A percentile compares a stretch with the other conserved stretches of the same genome.
Conservation (phyloP, 2,888 invertebrate species). For the Piscicola geometra region DNA sequence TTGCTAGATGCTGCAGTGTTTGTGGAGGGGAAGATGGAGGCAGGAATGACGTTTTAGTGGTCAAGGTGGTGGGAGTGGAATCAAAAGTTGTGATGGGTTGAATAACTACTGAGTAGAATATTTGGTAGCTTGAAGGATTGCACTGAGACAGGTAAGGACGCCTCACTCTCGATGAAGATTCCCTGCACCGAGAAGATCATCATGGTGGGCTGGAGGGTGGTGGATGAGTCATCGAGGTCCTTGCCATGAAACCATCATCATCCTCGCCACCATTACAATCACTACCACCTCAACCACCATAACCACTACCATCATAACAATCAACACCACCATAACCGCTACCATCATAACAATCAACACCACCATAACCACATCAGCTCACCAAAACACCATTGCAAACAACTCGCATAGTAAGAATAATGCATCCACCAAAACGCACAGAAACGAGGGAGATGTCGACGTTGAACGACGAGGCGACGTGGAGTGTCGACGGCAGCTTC, state of each 20-base stretch:
- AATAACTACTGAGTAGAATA: too few species aligned
- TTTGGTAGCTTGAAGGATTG: too few species aligned
- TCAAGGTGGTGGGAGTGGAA: too few species aligned
- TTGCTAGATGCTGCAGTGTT: not conserved
- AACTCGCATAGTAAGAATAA: too few species aligned
- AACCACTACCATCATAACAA: not conserved
- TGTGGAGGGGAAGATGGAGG: not conserved
- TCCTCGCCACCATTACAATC: too few species aligned
- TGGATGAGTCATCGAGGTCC: too few species aligned
- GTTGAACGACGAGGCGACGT: conserved; percentile 2
- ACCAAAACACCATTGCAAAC: too few species aligned
- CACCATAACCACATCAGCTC: too few species aligned
- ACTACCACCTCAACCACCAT: too few species aligned
- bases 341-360: too few species aligned
- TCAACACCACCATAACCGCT: not conserved
- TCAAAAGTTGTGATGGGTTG: too few species aligned
- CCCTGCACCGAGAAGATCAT: conserved; percentile 22
- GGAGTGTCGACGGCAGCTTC: conserved; percentile 14
- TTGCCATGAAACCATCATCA: too few species aligned
- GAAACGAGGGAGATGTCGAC: conserved; percentile 6
- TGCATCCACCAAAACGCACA: not conserved
- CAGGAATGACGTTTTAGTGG: not conserved
- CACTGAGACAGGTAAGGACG: not conserved
- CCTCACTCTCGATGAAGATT: conserved; percentile 18
- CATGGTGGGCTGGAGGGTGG: conserved; percentile 18